Evolutionary conservation across 2,113 vertebrate species (phyloP), one percentile per base, ranked within the genome.

Genomic region (Aviceda subcristata): DNA sequence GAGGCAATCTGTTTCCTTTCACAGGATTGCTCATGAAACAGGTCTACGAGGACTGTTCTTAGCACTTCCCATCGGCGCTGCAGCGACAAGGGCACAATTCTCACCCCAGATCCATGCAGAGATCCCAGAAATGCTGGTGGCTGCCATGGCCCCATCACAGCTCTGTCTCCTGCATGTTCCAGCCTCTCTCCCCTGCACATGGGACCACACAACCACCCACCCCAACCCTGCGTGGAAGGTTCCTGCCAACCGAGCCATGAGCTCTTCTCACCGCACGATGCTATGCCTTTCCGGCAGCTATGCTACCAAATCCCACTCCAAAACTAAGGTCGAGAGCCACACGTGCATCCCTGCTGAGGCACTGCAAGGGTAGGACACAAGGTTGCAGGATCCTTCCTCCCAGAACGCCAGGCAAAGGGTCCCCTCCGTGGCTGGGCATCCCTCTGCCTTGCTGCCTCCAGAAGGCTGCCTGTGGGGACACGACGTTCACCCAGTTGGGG

Each of bases 1-100:
- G 20, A 90, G 81, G 96, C 87, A 84, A 86, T 88, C 86, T 80
- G 73, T 84, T 88, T 86, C 81, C 67, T 86, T 91, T 94, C 83
- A 63, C 80, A 41, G 69, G 23, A 9, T 7, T 57, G 71, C 22
- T 92, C 50, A 12, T 41, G 59, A 57, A 94, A 64, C 41, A 26
- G 72, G 82, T 77, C 89, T 80, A 34, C 79, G 39, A 86, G 64
- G 51, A 92, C 82, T 48, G 71, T 86, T 96, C 91, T 90, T 30
- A 72, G 83, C 73, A 5, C 86, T 91, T 91, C 46, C 43, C 81
- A 62, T 67, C 11, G 2, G 23, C 1, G 1, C 57, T 4, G 18
- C 69, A 72, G 38, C 3, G 10, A 10, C 3, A 5, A 89, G 67
- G 66, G 81, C 67, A 51, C 45, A 2, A 0, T 53, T 88, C 75